Conservation (phyloP, 2,888 invertebrate species). For the Xestia rhomboidea region DNA sequence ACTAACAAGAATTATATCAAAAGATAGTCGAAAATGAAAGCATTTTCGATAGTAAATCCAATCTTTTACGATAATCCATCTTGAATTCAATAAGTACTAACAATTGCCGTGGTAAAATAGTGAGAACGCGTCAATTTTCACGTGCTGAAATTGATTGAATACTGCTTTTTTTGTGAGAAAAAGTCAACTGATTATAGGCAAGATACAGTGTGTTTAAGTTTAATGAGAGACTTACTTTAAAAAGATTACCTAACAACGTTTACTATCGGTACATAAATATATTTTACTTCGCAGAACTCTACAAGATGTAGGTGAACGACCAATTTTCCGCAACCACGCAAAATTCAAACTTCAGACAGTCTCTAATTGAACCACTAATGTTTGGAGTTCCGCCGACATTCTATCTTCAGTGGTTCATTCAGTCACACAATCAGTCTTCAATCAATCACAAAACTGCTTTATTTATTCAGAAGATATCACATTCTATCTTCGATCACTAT, state of each 20-base stretch:
- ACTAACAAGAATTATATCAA: not conserved
- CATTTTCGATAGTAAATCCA: constrained; percentile 32
- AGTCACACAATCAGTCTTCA: not conserved
- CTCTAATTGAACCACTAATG: not conserved
- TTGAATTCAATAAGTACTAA: constrained; percentile 19
- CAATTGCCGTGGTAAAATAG: constrained; percentile 25
- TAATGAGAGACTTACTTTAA: not conserved
- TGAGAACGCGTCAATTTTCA: constrained; percentile 12
- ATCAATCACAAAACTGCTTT: not conserved
- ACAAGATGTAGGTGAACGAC: not conserved
- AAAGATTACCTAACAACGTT: not conserved
- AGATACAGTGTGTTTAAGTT: not conserved
- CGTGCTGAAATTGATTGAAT: constrained; percentile 35
- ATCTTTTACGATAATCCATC: constrained; percentile 22
- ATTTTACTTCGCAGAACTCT: not conserved
- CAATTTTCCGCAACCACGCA: not conserved
- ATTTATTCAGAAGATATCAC: not conserved
- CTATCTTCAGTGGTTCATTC: not conserved
- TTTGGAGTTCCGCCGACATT: not conserved
- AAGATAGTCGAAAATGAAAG: constrained; percentile 27
- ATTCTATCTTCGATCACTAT: not conserved
- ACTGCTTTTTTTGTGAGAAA: not conserved
- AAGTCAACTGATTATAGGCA: not conserved
- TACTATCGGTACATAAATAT: too few relatives aligned
- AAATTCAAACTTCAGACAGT: not conserved